phyloP scores from a whole-genome alignment of 1,140 invertebrate species.

The Harlomillsia oculata region DNA sequence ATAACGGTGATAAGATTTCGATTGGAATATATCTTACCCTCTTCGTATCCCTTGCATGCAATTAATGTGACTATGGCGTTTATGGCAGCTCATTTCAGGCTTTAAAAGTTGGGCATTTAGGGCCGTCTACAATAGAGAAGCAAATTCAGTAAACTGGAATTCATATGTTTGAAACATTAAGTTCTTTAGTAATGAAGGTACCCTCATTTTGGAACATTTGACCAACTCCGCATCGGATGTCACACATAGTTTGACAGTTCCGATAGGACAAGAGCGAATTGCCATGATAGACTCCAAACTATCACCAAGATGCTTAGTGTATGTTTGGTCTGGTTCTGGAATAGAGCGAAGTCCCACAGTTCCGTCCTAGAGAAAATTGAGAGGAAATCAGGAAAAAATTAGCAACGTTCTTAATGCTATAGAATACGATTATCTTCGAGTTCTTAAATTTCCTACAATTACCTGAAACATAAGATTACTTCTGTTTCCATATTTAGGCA shows the following conservation, averaged over 20 bases:
- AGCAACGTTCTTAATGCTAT: too few relatives aligned
- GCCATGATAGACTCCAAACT: conserved; percentile 58
- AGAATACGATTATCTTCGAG: too few relatives aligned
- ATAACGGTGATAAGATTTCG: not conserved
- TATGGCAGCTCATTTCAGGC: conserved; percentile 77
- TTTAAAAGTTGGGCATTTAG: conserved; percentile 76
- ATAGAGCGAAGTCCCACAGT: conserved; percentile 53
- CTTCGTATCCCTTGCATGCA: conserved; percentile 75
- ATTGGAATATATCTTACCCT: conserved; percentile 45
- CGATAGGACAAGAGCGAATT: conserved; percentile 67
- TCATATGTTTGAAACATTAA: not conserved
- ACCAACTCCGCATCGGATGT: conserved; percentile 79
- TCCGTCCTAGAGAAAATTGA: conserved; percentile 50
- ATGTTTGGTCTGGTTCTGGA: conserved; percentile 51
- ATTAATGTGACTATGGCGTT: conserved; percentile 70
- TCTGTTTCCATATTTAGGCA: conserved; percentile 52
- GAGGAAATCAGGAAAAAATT: too few relatives aligned
- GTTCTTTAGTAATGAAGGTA: conserved; percentile 41
- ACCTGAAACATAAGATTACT: conserved; percentile 62
- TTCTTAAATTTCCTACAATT: conserved; percentile 26
- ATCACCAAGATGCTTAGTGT: conserved; percentile 49
- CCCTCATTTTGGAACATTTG: conserved; percentile 91
- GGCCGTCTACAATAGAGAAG: conserved; percentile 54
- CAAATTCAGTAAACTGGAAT: not conserved
- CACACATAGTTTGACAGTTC: conserved; percentile 71